A percentile compares a stretch with the other conserved stretches of the same genome.
Evolutionary conservation across 2,888 invertebrate species (phyloP).

Genomic region (Pollenia labialis): DNA sequence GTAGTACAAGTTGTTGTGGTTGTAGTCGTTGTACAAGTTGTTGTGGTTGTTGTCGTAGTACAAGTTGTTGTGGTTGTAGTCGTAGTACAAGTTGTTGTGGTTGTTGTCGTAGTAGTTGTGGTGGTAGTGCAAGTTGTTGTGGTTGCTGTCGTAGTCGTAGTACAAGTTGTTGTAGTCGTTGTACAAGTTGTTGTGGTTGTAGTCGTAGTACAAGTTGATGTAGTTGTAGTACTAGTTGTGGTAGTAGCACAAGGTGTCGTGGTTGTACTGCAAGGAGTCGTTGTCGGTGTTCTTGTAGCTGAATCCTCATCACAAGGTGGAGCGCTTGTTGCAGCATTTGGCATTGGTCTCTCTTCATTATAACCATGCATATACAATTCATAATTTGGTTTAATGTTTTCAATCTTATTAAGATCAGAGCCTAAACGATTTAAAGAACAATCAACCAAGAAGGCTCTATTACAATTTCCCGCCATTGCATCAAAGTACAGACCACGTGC

Average conservation of each 20-base stretch:
- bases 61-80: constrained; percentile 1
- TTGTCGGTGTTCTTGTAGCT: constrained; percentile 1
- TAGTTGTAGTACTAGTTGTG: background rate
- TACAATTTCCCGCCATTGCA: constrained; percentile 41
- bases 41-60: constrained; percentile 4
- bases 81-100: background rate
- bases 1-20: background rate
- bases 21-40: constrained; percentile 9
- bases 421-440: constrained; percentile 52
- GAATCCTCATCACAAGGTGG: background rate
- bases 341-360: background rate
- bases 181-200: background rate
- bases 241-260: background rate
- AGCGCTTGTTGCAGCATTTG: too few species aligned
- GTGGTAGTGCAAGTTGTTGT: constrained; percentile 7
- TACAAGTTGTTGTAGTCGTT: background rate
- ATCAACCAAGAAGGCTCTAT: constrained; percentile 64
- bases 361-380: background rate
- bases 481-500: constrained; percentile 64
- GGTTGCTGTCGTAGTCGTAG: constrained; percentile 9
- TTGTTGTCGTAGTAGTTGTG: background rate
- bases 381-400: background rate
- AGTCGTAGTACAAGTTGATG: background rate
- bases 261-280: background rate
- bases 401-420: background rate